Conservation (phyloP, 2,888 invertebrate genomes). For the Scaptomyza flava region DNA sequence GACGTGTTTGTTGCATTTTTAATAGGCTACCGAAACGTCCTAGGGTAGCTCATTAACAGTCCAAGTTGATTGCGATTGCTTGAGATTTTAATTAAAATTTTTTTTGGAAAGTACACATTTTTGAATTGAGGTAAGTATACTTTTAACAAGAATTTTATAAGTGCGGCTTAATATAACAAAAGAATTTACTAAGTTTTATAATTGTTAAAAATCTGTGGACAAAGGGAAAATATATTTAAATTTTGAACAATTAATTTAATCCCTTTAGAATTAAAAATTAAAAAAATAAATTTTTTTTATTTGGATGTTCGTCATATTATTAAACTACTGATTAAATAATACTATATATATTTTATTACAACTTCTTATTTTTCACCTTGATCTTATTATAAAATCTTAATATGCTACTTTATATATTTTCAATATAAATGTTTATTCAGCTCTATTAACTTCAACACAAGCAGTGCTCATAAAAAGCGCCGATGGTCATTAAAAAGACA, state of each 20-base stretch:
- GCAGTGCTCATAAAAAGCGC: constrained; percentile 32
- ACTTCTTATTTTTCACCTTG: neutral
- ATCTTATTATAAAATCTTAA: neutral
- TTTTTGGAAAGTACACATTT: constrained; percentile 2
- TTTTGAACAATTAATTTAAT: too few species aligned
- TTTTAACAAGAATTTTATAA: neutral
- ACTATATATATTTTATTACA: too few species aligned
- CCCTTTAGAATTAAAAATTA: too few species aligned
- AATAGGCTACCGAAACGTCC: constrained; percentile 62
- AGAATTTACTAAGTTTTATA: neutral
- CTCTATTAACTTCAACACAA: constrained; percentile 22
- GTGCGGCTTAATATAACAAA: neutral
- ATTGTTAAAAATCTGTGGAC: too few species aligned
- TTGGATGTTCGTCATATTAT: too few species aligned
- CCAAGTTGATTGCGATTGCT: constrained; percentile 38
- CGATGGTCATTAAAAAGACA: constrained; percentile 67
- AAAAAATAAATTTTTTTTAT: too few species aligned
- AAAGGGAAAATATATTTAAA: too few species aligned
- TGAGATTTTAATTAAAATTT: constrained; percentile 62
- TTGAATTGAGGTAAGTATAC: neutral
- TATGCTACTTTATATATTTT: too few species aligned
- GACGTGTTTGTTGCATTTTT: constrained; percentile 75
- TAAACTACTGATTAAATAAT: too few species aligned
- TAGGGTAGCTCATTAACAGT: constrained; percentile 71
- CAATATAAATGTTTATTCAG: constrained; percentile 22